A percentile compares a stretch with the other conserved stretches of the same genome.
Conservation (phyloP, 2,113 vertebrate genomes). For the Mungos mungo region DNA sequence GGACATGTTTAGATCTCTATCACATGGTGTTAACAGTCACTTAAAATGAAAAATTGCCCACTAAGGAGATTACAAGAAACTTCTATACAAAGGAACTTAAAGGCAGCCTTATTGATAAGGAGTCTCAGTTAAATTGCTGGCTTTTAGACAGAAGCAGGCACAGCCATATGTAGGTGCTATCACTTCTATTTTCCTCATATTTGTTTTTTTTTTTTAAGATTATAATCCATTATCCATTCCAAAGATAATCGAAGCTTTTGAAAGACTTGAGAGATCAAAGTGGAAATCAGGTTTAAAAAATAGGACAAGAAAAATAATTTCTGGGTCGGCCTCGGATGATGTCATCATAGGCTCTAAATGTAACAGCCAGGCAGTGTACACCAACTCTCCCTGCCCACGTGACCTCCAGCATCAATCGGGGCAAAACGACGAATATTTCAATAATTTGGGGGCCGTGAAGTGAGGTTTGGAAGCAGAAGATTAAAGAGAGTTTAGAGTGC, state of each 20-base stretch:
- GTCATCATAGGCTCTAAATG: slow-evolving; percentile 87
- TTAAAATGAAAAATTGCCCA: slow-evolving; percentile 63
- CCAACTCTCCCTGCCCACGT: slow-evolving; percentile 82
- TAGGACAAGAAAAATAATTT: slow-evolving; percentile 83
- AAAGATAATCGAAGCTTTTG: slow-evolving; percentile 5
- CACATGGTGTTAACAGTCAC: background rate
- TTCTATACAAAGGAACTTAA: slow-evolving; percentile 56
- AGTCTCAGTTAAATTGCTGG: slow-evolving; percentile 58
- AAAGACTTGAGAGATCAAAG: slow-evolving; percentile 77
- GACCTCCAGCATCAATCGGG: slow-evolving; percentile 80
- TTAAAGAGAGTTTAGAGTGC: slow-evolving; percentile 67
- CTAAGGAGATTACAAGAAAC: slow-evolving; percentile 57
- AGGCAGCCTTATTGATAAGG: slow-evolving; percentile 44
- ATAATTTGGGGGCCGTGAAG: slow-evolving; percentile 64
- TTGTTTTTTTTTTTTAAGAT: slow-evolving; percentile 54
- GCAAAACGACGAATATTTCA: slow-evolving; percentile 69
- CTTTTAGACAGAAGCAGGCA: slow-evolving; percentile 57
- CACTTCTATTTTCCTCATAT: slow-evolving; percentile 64
- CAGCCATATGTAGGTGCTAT: slow-evolving; percentile 52
- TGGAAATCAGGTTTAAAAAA: slow-evolving; percentile 75
- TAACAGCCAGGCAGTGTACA: slow-evolving; percentile 79
- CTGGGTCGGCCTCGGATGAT: slow-evolving; percentile 87
- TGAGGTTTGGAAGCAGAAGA: slow-evolving; percentile 60
- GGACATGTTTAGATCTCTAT: slow-evolving; percentile 73
- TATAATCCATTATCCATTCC: slow-evolving; percentile 5